A percentile compares a stretch with the other conserved stretches of the same genome.
phyloP scores from a whole-genome alignment of 2,113 vertebrate species.

The Panurus biarmicus region DNA sequence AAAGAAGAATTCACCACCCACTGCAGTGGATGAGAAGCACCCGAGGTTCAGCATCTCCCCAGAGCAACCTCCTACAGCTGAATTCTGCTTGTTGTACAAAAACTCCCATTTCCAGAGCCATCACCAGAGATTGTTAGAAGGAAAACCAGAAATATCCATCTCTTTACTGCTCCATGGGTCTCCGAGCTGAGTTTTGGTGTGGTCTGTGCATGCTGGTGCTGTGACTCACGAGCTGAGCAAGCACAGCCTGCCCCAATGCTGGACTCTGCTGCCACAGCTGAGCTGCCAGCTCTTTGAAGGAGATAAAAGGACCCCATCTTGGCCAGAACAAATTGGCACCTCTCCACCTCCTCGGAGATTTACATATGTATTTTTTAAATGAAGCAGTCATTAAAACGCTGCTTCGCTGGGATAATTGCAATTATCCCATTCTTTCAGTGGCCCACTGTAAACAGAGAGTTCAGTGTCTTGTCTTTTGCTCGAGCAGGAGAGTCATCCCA shows the following conservation, averaged over 20 bases:
- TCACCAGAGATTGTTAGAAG: not conserved
- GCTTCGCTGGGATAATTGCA: conserved; percentile 45
- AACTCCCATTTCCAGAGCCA: not conserved
- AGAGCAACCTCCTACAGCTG: not conserved
- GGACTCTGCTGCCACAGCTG: not conserved
- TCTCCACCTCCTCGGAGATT: not conserved
- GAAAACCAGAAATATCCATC: not conserved
- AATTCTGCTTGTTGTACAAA: not conserved
- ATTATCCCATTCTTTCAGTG: conserved; percentile 56
- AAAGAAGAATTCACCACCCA: not conserved
- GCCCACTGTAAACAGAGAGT: conserved; percentile 58
- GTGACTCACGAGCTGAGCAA: not conserved
- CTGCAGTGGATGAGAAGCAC: not conserved
- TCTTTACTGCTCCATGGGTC: not conserved
- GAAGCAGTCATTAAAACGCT: conserved; percentile 4
- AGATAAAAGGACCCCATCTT: not conserved
- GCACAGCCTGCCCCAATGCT: not conserved
- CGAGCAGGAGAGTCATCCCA: conserved; percentile 1
- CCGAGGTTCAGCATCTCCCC: not conserved
- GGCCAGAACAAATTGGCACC: not conserved
- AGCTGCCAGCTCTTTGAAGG: conserved; percentile 5
- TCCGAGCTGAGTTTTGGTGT: not conserved
- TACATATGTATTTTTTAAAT: not conserved
- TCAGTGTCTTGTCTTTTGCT: conserved; percentile 59
- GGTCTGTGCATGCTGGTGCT: not conserved